Base-by-base conservation (phyloP, 2,888 invertebrate species). In the Microctonus hyperodae region DNA sequence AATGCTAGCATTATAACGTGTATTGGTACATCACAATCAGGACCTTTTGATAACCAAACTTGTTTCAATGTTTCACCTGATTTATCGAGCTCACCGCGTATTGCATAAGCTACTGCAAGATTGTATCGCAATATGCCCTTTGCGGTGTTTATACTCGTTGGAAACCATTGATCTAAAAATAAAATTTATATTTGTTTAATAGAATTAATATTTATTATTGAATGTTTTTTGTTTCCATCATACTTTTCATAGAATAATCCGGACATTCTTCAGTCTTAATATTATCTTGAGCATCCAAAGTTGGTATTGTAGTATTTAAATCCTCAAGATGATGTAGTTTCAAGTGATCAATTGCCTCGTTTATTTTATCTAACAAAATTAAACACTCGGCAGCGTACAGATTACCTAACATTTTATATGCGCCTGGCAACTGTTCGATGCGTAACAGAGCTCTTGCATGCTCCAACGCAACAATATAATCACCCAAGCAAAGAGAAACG, bases 361-460 rank as follows among this genome's bases (percentile, higher is more conserved):
- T 86, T 72, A 95, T 90, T 84, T 90, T 89, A 79, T 96, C 94
- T 79, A 94, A 85, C 75, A 92, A 89, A 62, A 96, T 90, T 11
- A 95, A 86, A 28, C 95, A 92, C 85, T 97, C 96, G 0, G 95
- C 95, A 60, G 93, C 92, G 83, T 97, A 97, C 76, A 97, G 88
- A 83, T 95, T 93, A 0, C 91, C 96, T 76, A 97, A 86, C 74
- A 94, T 88, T 82, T 87, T 90, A 77, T 93, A 91, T 20, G 90
- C 89, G 66, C 90, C 91, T 0, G 92, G 91, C 40, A 92, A 81
- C 72, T 90, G 90, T 25, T 92, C 88, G 76, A 94, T 91, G 65
- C 86, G 86, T 11, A 97, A 85, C 40, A 97, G 85, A 23, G 89
- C 88, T 78, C 91, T 90, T 0, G 94, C 91, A 86, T 93, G 90